Base-by-base conservation (phyloP, 2,113 vertebrate species). In the Trochalopteron elliotii region DNA sequence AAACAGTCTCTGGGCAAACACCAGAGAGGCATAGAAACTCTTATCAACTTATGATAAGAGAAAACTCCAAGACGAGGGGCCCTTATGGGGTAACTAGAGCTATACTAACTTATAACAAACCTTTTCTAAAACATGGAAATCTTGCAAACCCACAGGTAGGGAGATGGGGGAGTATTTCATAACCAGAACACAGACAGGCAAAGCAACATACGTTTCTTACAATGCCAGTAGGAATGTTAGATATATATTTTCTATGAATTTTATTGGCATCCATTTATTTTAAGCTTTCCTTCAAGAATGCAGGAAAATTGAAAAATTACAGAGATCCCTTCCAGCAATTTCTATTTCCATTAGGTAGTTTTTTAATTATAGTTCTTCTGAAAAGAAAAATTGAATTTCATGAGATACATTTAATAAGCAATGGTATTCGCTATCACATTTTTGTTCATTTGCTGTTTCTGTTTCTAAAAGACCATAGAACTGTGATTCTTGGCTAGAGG, bases 251-350 rank as follows among this genome's bases (percentile, higher is more conserved):
- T 20, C 24, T 83, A 3, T 17, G 42, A 52, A 8, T 8, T 78
- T 82, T 89, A 63, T 61, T 76, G 25, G 35, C 57, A 92, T 55
- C 69, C 39, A 80, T 94, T 95, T 61, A 17, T 64, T 80, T 84
- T 44, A 93, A 84, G 44, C 10, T 11, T 53, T 24, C 33, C 65
- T 95, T 83, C 64, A 95, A 72, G 64, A 96, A 91, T 33, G 7
- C 19, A 74, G 30, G 15, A 33, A 91, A 94, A 52, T 13, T 55
- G 50, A 63, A 84, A 49, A 80, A 53, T 74, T 30, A 55, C 40
- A 86, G 39, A 72, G 39, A 68, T 86, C 27, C 40, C 33, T 84
- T 71, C 64, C 91, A 83, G 57, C 31, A 89, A 25, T 50, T 52
- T 35, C 95, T 90, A 6, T 19, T 7, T 89, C n/a, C 31, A 20